A percentile compares a stretch with the other conserved stretches of the same genome.
Evolutionary conservation across 2,113 vertebrate genomes (phyloP).

Genomic region (Solenodon paradoxus): DNA sequence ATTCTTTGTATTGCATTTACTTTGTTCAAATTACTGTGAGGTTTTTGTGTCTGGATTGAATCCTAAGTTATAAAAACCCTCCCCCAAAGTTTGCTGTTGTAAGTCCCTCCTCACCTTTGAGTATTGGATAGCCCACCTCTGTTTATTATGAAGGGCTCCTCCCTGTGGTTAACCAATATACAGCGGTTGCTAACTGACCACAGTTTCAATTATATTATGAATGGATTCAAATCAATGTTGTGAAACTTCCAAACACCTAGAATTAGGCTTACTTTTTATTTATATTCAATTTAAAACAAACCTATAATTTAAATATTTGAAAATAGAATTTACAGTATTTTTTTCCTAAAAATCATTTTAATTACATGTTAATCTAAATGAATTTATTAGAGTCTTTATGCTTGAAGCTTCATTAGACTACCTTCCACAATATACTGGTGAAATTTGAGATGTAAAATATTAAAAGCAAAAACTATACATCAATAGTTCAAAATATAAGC

Average conservation of each 20-base stretch:
- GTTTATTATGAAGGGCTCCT: not conserved
- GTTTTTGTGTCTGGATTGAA: not conserved
- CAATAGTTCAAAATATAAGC: not conserved
- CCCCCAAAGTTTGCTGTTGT: not conserved
- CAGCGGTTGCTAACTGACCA: not conserved
- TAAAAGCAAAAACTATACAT: not conserved
- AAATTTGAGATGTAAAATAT: constrained; percentile 10
- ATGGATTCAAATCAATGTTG: not conserved
- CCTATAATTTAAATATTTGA: not conserved
- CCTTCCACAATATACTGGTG: not conserved
- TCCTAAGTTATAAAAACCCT: not conserved
- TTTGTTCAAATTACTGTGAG: not conserved
- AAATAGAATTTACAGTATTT: not conserved
- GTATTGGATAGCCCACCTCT: not conserved
- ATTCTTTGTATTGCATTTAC: not conserved
- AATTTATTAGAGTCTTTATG: not conserved
- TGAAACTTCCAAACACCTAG: not conserved
- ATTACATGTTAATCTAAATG: not conserved
- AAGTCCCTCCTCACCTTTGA: not conserved
- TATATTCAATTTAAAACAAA: constrained; percentile 7
- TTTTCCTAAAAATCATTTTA: not conserved
- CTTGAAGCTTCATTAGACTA: not conserved
- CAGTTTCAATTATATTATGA: not conserved
- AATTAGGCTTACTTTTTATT: constrained; percentile 1
- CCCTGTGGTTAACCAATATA: not conserved